Evolutionary conservation across 2,113 vertebrate species (phyloP), one percentile per base, ranked within the genome.

Genomic region (human (Homo sapiens)): DNA sequence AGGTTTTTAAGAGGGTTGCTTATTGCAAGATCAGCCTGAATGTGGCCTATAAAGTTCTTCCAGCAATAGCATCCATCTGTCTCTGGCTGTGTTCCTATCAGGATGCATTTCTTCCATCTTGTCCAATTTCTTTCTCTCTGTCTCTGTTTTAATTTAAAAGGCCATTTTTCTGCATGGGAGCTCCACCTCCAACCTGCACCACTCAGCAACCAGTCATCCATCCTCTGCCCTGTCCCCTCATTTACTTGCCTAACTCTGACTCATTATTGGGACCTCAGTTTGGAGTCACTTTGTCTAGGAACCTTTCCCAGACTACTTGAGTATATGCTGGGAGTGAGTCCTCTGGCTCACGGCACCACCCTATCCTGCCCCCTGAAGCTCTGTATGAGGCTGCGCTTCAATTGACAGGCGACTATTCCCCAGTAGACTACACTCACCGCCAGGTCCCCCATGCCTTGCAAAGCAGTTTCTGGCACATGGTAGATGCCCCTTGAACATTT

Each of bases 281-380:
- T 43, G 18, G n/a, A 43, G 7, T 35, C 4, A 0, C 14, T 5
- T 66, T 20, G 78, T 95, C 84, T 43, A 22, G 40, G 61, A 93
- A 95, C 86, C 9, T 40, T 45, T 86, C 83, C 72, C 11, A 45
- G 79, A 35, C 57, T 1, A 7, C 12, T 16, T 6, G 35, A 81
- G 35, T 30, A 2, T 22, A 50, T 79, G 10, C 52, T 43, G 35
- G 68, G 14, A 25, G 0, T 57, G 52, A 72, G 45, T 96, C 20
- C 23, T 64, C 55, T 59, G 22, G 38, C 20, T 78, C 45, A 35
- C 2, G 32, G 43, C 25, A 27, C 66, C 4, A 4, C 2, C 48
- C 43, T 35, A 22, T 20, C 52, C 14, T 14, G 50, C 45, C 20
- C 18, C 7, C 0, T n/a, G 0, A 4, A 23, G 13, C 17, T 68